A percentile compares a stretch with the other conserved stretches of the same genome.
phyloP scores from a whole-genome alignment of 2,797 vertebrate species.

The Platalea minor region DNA sequence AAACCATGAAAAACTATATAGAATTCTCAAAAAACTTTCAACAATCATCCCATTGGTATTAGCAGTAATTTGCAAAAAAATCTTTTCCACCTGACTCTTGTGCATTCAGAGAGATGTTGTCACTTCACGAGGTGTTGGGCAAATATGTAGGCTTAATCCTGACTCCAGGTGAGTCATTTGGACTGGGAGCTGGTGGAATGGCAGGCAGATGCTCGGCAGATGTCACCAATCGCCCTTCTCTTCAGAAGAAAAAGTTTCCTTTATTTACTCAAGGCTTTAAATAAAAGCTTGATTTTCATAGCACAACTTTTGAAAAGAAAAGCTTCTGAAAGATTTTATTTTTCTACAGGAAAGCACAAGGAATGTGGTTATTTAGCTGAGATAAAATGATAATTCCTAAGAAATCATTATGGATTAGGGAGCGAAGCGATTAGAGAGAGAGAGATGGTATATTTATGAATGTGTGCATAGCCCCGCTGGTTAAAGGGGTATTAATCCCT shows the following conservation, averaged over 20 bases:
- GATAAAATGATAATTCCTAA: conserved; percentile 96
- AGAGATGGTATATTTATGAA: conserved; percentile 80
- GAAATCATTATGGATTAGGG: conserved; percentile 94
- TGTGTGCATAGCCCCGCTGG: conserved; percentile 84
- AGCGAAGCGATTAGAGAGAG: conserved; percentile 84
- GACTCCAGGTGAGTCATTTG: neutral
- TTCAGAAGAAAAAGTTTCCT: neutral
- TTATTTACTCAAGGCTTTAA: conserved; percentile 52
- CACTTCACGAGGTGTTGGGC: neutral
- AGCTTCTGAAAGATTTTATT: conserved; percentile 49
- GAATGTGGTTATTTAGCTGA: conserved; percentile 93
- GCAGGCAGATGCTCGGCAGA: neutral
- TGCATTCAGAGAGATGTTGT: neutral
- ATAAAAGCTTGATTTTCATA: conserved; percentile 53
- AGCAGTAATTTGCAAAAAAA: neutral
- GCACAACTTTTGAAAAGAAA: conserved; percentile 20
- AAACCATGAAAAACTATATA: fast-evolving
- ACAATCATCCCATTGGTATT: fast-evolving
- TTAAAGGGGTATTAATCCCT: conserved; percentile 97
- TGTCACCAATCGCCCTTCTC: neutral
- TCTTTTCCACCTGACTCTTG: neutral
- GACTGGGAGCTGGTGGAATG: neutral
- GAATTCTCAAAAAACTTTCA: neutral
- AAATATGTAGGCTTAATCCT: neutral
- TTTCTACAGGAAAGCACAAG: conserved; percentile 64